Base-by-base conservation (phyloP, 2,888 invertebrate species). In the Ellobium chinense region DNA sequence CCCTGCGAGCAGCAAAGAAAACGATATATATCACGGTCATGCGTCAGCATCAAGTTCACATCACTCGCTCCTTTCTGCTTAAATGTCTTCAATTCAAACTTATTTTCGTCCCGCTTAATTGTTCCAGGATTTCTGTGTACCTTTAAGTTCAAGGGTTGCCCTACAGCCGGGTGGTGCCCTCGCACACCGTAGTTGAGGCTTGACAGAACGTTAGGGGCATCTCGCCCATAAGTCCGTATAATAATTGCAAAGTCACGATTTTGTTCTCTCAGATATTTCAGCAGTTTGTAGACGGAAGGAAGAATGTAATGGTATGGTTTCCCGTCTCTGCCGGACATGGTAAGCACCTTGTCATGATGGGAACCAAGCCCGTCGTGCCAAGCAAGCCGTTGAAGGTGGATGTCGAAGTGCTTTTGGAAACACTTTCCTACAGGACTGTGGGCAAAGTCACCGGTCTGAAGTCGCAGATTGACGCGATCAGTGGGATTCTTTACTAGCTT, bases 141-240 rank as follows among this genome's bases (percentile, higher is more conserved):
- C 1, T 76, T 68, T 29, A 92, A 78, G 5, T 86, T 81, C 21
- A 89, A 66, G 18, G 84, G 76, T 36, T 86, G 68, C 0, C 86
- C 85, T 78, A 91, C 91, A 0, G 85, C 86, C 0, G 92, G 92
- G 73, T 93, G 93, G 60, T 90, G 84, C 5, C 90, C 90, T 5
- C 87, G 78, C 0, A 91, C 76, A 27, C 91, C 88, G 73, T 87
- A 83, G 21, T 85, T 76, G 34, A 91, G 81, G 78, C 89, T 89
- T 63, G 84, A 82, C 27, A 91, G 86, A 46, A 91, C 90, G 78
- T 92, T 91, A 21, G 87, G 85, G 14, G 90, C 90, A 79, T 93
- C 93, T 76, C 90, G 83, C 1, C 93, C 93, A 81, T 91, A 92
- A 5, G 92, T 92, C 65, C 93, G 84, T 66, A 93, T 87, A 24